Base-by-base conservation (phyloP, 1,140 invertebrate genomes). In the Bombus impatiens region DNA sequence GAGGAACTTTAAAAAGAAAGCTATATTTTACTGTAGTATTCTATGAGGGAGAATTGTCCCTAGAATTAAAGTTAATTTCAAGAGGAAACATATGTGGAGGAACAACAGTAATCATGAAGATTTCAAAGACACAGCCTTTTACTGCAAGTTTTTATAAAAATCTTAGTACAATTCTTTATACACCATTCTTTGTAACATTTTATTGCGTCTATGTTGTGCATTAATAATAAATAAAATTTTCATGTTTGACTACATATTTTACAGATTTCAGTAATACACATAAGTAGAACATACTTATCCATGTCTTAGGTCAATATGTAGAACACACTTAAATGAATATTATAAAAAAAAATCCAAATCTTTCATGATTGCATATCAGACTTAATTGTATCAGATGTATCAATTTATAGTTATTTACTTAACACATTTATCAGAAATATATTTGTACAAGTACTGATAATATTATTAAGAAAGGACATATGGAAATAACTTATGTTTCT, bases 141-240 rank as follows among this genome's bases (percentile, higher is more conserved):
- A 65, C 71, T 47, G 76, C 78, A 86, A 83, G 86, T 90, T 78
- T 88, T 84, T 90, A 90, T 90, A 90, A 88, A 90, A 89, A 86
- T 86, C 44, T 82, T 70, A 85, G 77, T 90, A 90, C 44, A 86
- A 84, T 53, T 87, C 62, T 87, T 67, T 78, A 81, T 81, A 87
- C 83, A 87, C 53, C 32, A 76, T 86, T 62, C 47, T 71, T 83
- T 90, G 82, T 72, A 90, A 90, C 84, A 90, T 90, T 90, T 87
- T 53, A 47, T 90, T 59, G 40, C 80, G 44, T 83, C 74, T 70
- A 53, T 32, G 70, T 35, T 2, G 47, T 67, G 75, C 68, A 57
- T 80, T 68, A 28, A 18, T 78, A 81, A 86, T 88, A 90, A 90
- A 84, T 82, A 85, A 53, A 47, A 62, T 44, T 81, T 65, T 37